Evolutionary conservation across 2,888 invertebrate genomes (phyloP), one percentile per base, ranked within the genome.

Genomic region (Oxytorus armatus): DNA sequence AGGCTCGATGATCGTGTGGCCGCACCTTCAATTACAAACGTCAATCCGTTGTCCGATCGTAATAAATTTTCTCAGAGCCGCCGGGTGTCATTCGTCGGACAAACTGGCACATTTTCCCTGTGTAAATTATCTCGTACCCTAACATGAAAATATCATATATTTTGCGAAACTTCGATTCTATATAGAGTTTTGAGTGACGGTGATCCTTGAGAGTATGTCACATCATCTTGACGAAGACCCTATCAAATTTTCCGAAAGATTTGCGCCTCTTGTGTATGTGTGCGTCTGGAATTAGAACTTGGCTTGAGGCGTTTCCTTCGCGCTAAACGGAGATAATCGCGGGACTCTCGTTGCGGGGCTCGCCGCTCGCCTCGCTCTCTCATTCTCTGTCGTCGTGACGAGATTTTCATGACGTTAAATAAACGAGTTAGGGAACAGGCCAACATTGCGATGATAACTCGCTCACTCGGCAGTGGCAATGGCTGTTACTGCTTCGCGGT

Each of bases 281-380:
- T 33, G 61, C 47, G 49, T 65, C 75, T 75, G 79, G 75, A 79
- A 79, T 79, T 74, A 75, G 74, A 79, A 79, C 66, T 75, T 79
- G 69, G 79, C 74, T 75, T 66, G 70, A 29, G 44, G 42, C 47
- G 25, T 29, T 66, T 76, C 39, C 47, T 55, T 47, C 23, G 3
- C n/a, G 25, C 23, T 66, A 39, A 51, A 61, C 61, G 66, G 69
- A 55, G 70, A 79, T 79, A 79, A 79, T 76, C 75, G 75, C 51
- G 18, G 18, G 23, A 21, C 36, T 39, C 57, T 75, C 69, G n/a
- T n/a, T n/a, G n/a, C n/a, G n/a, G n/a, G n/a, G n/a, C n/a, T n/a
- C n/a, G n/a, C n/a, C n/a, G n/a, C n/a, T n/a, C n/a, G n/a, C n/a
- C n/a, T n/a, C n/a, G n/a, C n/a, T n/a, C n/a, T n/a, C n/a, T n/a